phyloP scores from a whole-genome alignment of 1,140 invertebrate species.

The Halictus rubicundus region DNA sequence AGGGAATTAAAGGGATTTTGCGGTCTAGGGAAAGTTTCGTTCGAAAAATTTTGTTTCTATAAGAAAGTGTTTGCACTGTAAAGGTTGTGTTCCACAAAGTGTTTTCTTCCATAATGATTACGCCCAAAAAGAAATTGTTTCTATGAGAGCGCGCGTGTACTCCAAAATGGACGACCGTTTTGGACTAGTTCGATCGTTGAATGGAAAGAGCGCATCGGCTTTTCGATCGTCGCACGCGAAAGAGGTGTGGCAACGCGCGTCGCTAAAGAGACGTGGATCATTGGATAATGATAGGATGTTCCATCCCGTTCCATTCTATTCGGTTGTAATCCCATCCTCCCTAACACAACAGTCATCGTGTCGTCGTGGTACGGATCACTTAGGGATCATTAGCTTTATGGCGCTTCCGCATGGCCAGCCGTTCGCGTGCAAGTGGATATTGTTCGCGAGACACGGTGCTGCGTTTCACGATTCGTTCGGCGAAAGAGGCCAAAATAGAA shows the following conservation, averaged over 20 bases:
- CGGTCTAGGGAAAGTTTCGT: no score
- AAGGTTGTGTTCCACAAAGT: no score
- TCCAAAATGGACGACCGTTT: no score
- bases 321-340: slow-evolving; percentile 66
- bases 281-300: slow-evolving; percentile 74
- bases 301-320: slow-evolving; percentile 65
- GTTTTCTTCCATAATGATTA: no score
- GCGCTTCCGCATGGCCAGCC: slow-evolving; percentile 63
- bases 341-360: slow-evolving; percentile 66
- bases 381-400: slow-evolving; percentile 68
- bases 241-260: slow-evolving; percentile 54
- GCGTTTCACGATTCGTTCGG: background rate
- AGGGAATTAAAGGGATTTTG: no score
- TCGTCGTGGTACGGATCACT: slow-evolving; percentile 69
- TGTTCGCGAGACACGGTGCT: slow-evolving; percentile 13
- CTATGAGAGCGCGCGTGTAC: no score
- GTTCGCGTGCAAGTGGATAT: slow-evolving; percentile 58
- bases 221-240: slow-evolving; percentile 16
- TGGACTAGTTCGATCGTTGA: background rate
- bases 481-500: background rate
- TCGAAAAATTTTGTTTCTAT: no score
- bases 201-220: background rate
- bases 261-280: slow-evolving; percentile 67
- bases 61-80: no score
- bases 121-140: no score